Base-by-base conservation (phyloP, 2,113 vertebrate genomes). In the Thinocorus orbignyianus region DNA sequence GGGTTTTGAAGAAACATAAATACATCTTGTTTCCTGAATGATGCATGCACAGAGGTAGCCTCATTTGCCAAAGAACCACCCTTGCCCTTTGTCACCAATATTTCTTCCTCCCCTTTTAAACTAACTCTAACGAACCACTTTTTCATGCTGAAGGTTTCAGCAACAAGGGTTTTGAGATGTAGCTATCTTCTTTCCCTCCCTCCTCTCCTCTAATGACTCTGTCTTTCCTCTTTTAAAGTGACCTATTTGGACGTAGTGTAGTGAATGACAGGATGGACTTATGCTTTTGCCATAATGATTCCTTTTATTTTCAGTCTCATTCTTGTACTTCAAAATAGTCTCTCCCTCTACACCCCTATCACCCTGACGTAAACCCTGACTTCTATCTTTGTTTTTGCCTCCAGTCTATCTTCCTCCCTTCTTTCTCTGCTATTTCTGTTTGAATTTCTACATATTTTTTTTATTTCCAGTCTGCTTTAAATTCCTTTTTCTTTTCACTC, bases 281-380 rank as follows among this genome's bases (percentile, higher is more conserved):
- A 86, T 24, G 49, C 46, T 73, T 91, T 78, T 86, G 46, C 33
- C 48, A 39, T 70, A 76, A 89, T 17, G 19, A 81, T 65, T 86
- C n/a, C 55, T 28, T 33, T 86, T 69, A n/a, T 62, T 86, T 31
- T 6, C 72, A 81, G 55, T 26, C 44, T 70, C 22, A n/a, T 93
- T 90, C 86, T 90, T 0, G 1, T 55, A 81, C 86, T 94, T 93
- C 76, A 81, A 64, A 93, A 78, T 70, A 80, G 74, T 88, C 62
- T 90, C 76, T 35, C n/a, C 42, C n/a, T 86, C 42, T 49, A 5
- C 23, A 55, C 7, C 16, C 19, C 2, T 28, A 57, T 13, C 18
- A 1, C 13, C 22, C 62, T 88, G 76, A 76, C 51, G 80, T 46
- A 89, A 91, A 81, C 13, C 3, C 52, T 49, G 68, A 14, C 57